Base-by-base conservation (phyloP, 2,888 invertebrate species). In the Epirrhoe tristata region DNA sequence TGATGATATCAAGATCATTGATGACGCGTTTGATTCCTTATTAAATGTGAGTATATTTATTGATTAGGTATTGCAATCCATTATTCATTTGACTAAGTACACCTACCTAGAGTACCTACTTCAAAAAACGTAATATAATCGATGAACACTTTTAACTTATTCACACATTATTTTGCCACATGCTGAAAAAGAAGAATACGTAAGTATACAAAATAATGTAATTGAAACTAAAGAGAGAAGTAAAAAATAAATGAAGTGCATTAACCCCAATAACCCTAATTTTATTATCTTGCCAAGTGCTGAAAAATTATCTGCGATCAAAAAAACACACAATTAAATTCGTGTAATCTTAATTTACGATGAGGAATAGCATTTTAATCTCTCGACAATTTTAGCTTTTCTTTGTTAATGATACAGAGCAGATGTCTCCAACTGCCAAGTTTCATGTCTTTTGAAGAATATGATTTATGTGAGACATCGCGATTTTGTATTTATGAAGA, bases 21-120 rank as follows among this genome's bases (percentile, higher is more conserved):
- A 97, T 79, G 96, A 97, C 73, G 96, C 97, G 32, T 97, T 95
- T 86, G 95, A 96, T 78, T 95, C 96, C 78, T 89, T 97, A 72
- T 91, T 97, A 73, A 97, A 95, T 83, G 97, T 97, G 91, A 95
- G 95, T 94, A 74, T 62, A 4, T 10, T 39, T 51, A 8, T n/a
- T 17, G 17, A 16, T 50, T 16, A 17, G 1, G 48, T 48, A 16
- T 48, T 32, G 14, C n/a, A 6, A 14, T n/a, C n/a, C 8, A 36
- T 6, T 7, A 36, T 36, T 36, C 6, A 6, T 7, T 7, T 36
- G 36, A 7, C 36, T 32, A 32, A 32, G 32, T 32, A n/a, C n/a
- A n/a, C n/a, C n/a, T n/a, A n/a, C n/a, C n/a, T n/a, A n/a, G n/a
- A n/a, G n/a, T n/a, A n/a, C 32, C 32, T 32, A 32, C 6, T 3